Percentiles rank a stretch among this genome's conserved stretches.
These are phyloP conservation scores for Picus viridis DNA, from an alignment of 2,797 vertebrate species.

Conservation along the genomic window DNA sequence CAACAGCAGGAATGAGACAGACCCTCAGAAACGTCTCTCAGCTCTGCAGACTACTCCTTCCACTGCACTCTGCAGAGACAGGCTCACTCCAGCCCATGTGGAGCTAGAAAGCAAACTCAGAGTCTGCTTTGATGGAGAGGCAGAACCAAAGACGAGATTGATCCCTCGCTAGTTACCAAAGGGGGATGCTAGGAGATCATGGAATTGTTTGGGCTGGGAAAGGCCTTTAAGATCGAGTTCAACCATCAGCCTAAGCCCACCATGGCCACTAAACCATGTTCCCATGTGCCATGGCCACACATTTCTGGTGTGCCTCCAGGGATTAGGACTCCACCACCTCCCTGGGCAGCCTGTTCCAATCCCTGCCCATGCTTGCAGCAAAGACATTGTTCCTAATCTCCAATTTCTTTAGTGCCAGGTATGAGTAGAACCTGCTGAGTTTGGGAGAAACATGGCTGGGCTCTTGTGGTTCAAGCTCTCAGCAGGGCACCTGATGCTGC, in stretches of 20 bases:
- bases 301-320: no score
- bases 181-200: background rate
- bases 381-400: no score
- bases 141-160: fast-evolving
- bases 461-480: background rate
- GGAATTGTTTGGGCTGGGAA: no score
- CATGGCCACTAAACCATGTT: no score
- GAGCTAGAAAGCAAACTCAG: background rate
- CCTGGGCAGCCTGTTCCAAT: no score
- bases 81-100: fast-evolving
- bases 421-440: background rate
- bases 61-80: background rate
- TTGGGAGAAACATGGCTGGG: background rate
- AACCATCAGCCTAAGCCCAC: no score
- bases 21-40: background rate
- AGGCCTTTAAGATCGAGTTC: no score
- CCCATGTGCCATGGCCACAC: no score
- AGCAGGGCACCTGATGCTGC: background rate
- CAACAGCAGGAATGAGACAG: background rate
- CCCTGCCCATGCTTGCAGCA: no score
- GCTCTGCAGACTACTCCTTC: background rate
- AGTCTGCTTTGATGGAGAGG: background rate
- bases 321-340: no score
- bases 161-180: background rate
- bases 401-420: background rate